Base-by-base conservation (phyloP, 2,888 invertebrate genomes). In the Folsomia candida region DNA sequence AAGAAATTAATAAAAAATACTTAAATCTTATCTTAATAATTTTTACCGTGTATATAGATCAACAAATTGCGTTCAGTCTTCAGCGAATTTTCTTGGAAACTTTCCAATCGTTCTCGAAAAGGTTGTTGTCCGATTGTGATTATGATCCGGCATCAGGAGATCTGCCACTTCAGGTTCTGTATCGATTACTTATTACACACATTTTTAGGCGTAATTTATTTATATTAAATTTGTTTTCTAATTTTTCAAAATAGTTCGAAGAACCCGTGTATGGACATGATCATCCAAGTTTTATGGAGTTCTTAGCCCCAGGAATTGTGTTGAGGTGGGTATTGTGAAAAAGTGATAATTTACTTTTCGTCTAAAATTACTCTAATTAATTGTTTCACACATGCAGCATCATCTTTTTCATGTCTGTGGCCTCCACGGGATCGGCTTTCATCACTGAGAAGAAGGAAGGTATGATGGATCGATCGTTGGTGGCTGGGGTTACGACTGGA, bases 331-430 rank as follows among this genome's bases (percentile, higher is more conserved):
- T 20, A 58, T 37, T 59, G 22, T 29, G 20, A 26, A 3, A 51
- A 22, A 37, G 58, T 14, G n/a, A 28, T 64, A 57, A 63, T 54
- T 26, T 57, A 54, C 2, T 11, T 18, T 54, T 62, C 28, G 37
- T 37, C 6, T n/a, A n/a, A n/a, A n/a, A n/a, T n/a, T n/a, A n/a
- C n/a, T n/a, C n/a, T n/a, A n/a, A n/a, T n/a, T n/a, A n/a, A n/a
- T 37, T 37, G 37, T 37, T 37, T 4, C 14, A 14, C 37, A 37
- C 14, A 9, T 85, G 64, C 85, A 96, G 95, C 57, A 95, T 96
- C 84, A 95, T 95, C 1, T 97, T 95, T 87, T 95, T 97, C 88
- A 87, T 96, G 86, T 95, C 97, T 65, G 94, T 96, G 9, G 96
- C 96, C 0, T 84, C 97, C 75, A 97, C 97, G 1, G 94, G 96